phyloP scores from a whole-genome alignment of 2,797 vertebrate species.

The Enteromius treurensis region DNA sequence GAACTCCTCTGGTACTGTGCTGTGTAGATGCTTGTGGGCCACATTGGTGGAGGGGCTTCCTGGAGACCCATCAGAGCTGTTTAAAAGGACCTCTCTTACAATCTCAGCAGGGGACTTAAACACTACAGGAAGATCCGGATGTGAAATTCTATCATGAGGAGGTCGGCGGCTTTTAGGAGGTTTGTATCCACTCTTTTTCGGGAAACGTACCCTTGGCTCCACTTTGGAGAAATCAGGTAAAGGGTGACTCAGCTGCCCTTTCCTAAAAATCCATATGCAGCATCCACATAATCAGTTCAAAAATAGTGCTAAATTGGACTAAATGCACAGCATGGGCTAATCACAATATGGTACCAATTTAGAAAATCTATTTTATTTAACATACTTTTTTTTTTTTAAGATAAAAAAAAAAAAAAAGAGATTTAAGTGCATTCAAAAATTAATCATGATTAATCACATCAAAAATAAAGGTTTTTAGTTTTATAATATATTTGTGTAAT shows the following conservation, averaged over 20 bases:
- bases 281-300: neutral
- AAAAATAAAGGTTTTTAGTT: too few species aligned
- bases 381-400: too few species aligned
- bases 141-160: constrained; percentile 34
- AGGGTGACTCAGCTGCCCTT: constrained; percentile 76
- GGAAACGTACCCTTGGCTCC: constrained; percentile 83
- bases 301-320: neutral
- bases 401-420: too few species aligned
- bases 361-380: too few species aligned
- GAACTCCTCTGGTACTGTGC: constrained; percentile 81
- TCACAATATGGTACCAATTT: neutral
- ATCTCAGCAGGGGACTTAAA: constrained; percentile 91
- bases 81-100: constrained; percentile 85
- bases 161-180: constrained; percentile 80
- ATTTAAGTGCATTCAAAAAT: too few species aligned
- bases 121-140: constrained; percentile 63
- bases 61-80: constrained; percentile 64
- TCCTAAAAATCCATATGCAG: constrained; percentile 65
- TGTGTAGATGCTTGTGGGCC: constrained; percentile 35
- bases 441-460: too few species aligned
- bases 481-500: too few species aligned
- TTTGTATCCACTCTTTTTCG: constrained; percentile 79
- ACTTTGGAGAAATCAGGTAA: constrained; percentile 92
- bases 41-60: constrained; percentile 10
- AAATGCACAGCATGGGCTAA: neutral